Base-by-base conservation (phyloP, 2,888 invertebrate genomes). In the Blera fallax region DNA sequence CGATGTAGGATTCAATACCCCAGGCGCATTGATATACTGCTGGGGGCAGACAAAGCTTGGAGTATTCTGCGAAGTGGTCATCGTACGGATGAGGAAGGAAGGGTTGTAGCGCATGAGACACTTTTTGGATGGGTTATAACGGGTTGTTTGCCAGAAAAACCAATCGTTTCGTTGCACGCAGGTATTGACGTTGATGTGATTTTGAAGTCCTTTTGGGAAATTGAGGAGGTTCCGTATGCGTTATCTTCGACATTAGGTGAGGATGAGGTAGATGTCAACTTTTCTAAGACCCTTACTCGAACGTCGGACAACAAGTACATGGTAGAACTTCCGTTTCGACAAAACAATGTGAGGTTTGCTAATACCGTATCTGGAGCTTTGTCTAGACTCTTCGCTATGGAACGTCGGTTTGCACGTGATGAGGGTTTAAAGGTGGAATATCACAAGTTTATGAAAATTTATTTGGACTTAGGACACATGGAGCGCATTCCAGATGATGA, bases 21-120 rank as follows among this genome's bases (percentile, higher is more conserved):
- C n/a, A n/a, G n/a, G n/a, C n/a, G 32, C 10, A 60, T 72, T 8
- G 50, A 72, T 60, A 1, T 60, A 27, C 37, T 72, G 16, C 24
- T 72, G 1, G 58, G 50, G 6, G 34, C 60, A 4, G 29, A 72
- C 18, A 60, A 50, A 10, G 60, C 60, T 2, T 60, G 72, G 34
- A 58, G 32, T 16, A 60, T 58, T 48, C 32, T 72, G 6, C 34
- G 10, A n/a, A n/a, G 58, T 16, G 70, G 70, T 24, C 48, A 10
- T 32, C 58, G 58, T 4, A 34, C 10, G 1, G 58, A 48, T 60
- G 7, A n/a, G n/a, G n/a, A n/a, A n/a, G n/a, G n/a, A n/a, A n/a
- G n/a, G n/a, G n/a, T n/a, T n/a, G n/a, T n/a, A n/a, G n/a, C n/a
- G n/a, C n/a, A n/a, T n/a, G n/a, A n/a, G n/a, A n/a, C n/a, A n/a